A percentile compares a stretch with the other conserved stretches of the same genome.
Evolutionary conservation across 2,888 invertebrate species (phyloP).

Genomic region (Thereva unica): DNA sequence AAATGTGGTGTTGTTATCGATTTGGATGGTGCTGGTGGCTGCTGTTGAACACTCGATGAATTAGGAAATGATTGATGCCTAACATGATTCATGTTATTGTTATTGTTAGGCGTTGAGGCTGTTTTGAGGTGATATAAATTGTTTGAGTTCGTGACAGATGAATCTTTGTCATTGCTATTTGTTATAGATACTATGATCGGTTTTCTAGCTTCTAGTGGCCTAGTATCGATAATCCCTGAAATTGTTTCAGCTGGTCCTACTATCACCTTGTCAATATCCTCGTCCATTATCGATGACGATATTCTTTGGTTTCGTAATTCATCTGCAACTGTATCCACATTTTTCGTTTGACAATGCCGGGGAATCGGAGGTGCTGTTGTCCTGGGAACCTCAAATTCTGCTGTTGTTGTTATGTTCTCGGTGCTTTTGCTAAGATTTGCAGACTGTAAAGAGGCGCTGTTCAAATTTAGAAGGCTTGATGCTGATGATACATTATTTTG

Average conservation of each 20-base stretch:
- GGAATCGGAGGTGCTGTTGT: conserved; percentile 58
- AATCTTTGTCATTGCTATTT: conserved; percentile 37
- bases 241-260: conserved; percentile 76
- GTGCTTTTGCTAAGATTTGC: conserved; percentile 48
- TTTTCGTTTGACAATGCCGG: conserved; percentile 49
- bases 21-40: conserved; percentile 39
- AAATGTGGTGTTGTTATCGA: conserved; percentile 41
- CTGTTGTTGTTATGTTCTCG: conserved; percentile 50
- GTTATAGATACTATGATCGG: conserved; percentile 44
- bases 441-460: conserved; percentile 36
- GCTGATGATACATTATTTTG: conserved; percentile 34
- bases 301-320: conserved; percentile 53
- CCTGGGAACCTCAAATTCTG: conserved; percentile 49
- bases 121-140: conserved; percentile 44
- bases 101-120: conserved; percentile 38
- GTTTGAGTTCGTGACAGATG: conserved; percentile 36
- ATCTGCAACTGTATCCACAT: conserved; percentile 52
- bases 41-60: conserved; percentile 30
- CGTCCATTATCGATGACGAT: conserved; percentile 43
- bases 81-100: conserved; percentile 38
- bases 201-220: conserved; percentile 56
- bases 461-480: conserved; percentile 55
- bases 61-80: conserved; percentile 42
- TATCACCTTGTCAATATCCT: conserved; percentile 56
- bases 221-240: conserved; percentile 70